Evolutionary conservation across 2,113 vertebrate genomes (phyloP).

Genomic region (Periophthalmus modestus): DNA sequence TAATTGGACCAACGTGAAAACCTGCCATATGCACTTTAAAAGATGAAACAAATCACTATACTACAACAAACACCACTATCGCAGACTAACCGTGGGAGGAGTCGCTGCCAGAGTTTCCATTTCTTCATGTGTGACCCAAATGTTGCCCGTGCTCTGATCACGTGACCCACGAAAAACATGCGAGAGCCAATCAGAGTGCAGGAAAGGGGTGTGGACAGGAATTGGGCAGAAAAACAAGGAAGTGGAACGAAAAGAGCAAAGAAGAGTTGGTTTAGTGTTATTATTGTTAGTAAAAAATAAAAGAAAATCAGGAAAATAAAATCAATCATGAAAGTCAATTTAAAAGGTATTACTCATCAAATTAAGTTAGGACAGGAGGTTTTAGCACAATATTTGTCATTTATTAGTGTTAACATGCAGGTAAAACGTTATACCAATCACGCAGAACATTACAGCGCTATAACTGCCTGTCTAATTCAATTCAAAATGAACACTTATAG

Average conservation of each 20-base stretch:
- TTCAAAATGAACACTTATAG: neutral
- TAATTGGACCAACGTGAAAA: no score
- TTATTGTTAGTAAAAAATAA: constrained; percentile 31
- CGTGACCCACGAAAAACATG: constrained; percentile 76
- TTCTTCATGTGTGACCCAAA: constrained; percentile 99
- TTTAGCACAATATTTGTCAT: neutral
- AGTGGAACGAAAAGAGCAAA: constrained; percentile 71
- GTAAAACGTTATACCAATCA: neutral
- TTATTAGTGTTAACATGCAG: neutral
- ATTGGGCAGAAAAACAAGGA: constrained; percentile 10
- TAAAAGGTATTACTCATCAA: constrained; percentile 10
- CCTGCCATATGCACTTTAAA: no score
- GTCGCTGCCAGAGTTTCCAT: constrained; percentile 97
- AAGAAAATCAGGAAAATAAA: constrained; percentile 4
- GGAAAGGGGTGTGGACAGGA: constrained; percentile 55
- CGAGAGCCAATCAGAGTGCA: constrained; percentile 79
- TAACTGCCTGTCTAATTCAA: no score
- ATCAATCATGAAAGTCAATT: constrained; percentile 35
- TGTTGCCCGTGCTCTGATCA: constrained; percentile 95
- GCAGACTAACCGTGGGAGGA: constrained; percentile 93
- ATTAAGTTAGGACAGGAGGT: neutral
- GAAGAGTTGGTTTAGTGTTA: constrained; percentile 61
- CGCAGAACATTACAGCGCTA: neutral
- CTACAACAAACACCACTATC: neutral
- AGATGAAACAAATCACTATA: neutral